These are phyloP conservation scores for Psettodes erumei DNA, from an alignment of 2,113 vertebrate genomes.

Conservation along the genomic window DNA sequence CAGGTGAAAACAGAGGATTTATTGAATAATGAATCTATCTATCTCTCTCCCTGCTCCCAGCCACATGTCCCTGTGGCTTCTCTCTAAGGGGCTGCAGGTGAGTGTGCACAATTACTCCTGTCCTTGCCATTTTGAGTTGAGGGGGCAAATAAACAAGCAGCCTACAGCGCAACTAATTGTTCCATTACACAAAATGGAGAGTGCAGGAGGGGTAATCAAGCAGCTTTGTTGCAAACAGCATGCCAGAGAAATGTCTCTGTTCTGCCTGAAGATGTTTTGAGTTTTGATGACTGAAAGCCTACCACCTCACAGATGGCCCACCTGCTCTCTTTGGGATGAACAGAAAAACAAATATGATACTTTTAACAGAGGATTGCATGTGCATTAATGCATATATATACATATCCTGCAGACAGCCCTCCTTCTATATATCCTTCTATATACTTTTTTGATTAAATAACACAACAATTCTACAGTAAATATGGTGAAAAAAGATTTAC, in stretches of 20 bases:
- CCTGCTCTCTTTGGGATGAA: constrained; percentile 6
- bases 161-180: constrained; percentile 64
- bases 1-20: constrained; percentile 25
- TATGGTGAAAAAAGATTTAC: not conserved
- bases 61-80: constrained; percentile 34
- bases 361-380: not conserved
- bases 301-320: not conserved
- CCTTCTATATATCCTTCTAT: no score
- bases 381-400: not conserved
- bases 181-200: constrained; percentile 66
- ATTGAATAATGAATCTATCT: constrained; percentile 26
- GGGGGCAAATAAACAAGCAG: constrained; percentile 59
- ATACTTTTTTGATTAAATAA: no score
- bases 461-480: not conserved
- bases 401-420: no score
- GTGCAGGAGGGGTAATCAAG: constrained; percentile 65
- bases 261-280: constrained; percentile 44
- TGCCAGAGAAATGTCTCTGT: constrained; percentile 49
- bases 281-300: constrained; percentile 33
- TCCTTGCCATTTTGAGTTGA: constrained; percentile 56
- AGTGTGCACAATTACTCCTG: constrained; percentile 58
- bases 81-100: constrained; percentile 68
- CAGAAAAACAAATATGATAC: not conserved
- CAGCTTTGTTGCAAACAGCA: constrained; percentile 62
- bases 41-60: constrained; percentile 16